Base-by-base conservation (phyloP, 2,888 invertebrate species). In the Argynnis bischoffii region DNA sequence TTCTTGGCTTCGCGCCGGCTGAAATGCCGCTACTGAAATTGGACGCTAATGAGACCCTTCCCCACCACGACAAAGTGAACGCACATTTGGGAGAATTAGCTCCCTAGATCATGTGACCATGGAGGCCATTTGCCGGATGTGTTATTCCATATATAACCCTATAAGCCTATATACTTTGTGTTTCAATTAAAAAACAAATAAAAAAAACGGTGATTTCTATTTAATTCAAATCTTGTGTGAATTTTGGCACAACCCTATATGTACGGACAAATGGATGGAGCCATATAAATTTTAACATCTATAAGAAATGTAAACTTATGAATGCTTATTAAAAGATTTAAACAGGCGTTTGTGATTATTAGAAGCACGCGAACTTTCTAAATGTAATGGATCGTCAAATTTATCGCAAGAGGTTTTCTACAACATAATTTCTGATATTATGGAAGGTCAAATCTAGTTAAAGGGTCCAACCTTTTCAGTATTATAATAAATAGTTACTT, bases 301-400 rank as follows among this genome's bases (percentile, higher is more conserved):
- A 64, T 60, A 66, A 71, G 61, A 81, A 79, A 77, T 80, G 41
- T 81, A 81, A 69, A 68, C 55, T 66, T 63, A 69, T 66, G 57
- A 67, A 71, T 69, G 69, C 69, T 73, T 72, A 70, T 74, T 75
- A 76, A 68, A 72, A 75, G 82, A 82, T 86, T 83, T 85, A 86
- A 87, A 87, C 80, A 85, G 82, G 81, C 83, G 64, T 66, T 70
- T 64, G 82, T 88, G 83, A 84, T 86, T 84, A 87, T 84, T 84
- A 81, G 80, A 84, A 79, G 84, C 83, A 86, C 84, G 85, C 80
- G 76, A 84, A 89, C 91, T 92, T 91, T 92, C 91, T 88, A 90
- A 83, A 47, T 72, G 73, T 82, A 88, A 89, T 87, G 86, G 85
- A 84, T 85, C 84, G 88, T 89, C 89, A 89, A 89, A 90, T 73